Percentiles rank a stretch among this genome's conserved stretches.
These are phyloP conservation scores for Adelges cooleyi DNA, from an alignment of 1,140 invertebrate species.

Conservation along the genomic window DNA sequence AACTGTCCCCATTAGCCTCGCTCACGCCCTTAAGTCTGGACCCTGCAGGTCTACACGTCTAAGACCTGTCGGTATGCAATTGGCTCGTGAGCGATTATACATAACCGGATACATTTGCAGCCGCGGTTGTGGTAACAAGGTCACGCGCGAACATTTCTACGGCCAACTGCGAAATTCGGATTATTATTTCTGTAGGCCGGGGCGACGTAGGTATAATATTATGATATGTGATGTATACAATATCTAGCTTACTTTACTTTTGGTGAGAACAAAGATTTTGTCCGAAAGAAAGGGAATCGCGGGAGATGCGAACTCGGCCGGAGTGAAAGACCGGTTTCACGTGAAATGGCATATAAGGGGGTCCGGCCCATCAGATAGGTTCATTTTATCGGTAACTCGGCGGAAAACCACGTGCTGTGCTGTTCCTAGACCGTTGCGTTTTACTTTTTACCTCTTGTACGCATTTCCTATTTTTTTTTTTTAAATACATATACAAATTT, in stretches of 20 bases:
- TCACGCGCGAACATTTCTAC: neutral
- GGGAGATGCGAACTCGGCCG: neutral
- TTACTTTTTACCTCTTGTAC: too few species aligned
- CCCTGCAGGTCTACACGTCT: too few species aligned
- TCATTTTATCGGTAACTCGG: constrained; percentile 7
- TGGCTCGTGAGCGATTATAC: too few species aligned
- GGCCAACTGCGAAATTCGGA: neutral
- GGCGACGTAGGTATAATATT: too few species aligned
- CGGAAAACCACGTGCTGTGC: neutral
- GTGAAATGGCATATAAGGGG: constrained; percentile 22
- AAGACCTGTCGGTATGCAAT: too few species aligned
- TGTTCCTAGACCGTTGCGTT: neutral
- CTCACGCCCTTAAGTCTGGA: too few species aligned
- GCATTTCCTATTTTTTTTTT: neutral
- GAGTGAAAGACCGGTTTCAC: constrained; percentile 13
- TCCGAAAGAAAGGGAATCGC: constrained; percentile 11
- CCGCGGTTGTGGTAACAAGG: neutral
- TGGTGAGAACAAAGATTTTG: constrained; percentile 2
- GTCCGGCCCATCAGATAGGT: neutral
- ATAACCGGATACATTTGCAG: too few species aligned
- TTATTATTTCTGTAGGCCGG: neutral
- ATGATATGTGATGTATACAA: too few species aligned
- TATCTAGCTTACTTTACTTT: neutral
- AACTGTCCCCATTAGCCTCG: too few species aligned
- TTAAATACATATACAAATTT: too few species aligned